Conservation (phyloP, 2,113 vertebrate species). For the Sminthopsis crassicaudata region DNA sequence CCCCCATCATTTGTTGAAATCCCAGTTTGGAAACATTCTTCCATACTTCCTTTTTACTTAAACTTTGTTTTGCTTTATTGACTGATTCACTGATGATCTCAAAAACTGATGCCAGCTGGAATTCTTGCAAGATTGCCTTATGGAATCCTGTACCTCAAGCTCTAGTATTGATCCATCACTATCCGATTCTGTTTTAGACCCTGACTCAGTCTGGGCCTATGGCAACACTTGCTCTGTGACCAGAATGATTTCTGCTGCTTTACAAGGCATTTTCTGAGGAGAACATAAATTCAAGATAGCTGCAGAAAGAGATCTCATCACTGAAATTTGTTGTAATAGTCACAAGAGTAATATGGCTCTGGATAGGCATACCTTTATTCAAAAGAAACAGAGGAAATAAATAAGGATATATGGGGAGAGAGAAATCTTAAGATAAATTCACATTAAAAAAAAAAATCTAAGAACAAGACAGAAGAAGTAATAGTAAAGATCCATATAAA, state of each 20-base stretch:
- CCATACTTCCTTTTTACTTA: not conserved
- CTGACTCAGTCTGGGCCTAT: no score
- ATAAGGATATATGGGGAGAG: not conserved
- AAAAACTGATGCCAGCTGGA: not conserved
- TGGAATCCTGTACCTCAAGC: not conserved
- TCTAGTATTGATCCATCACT: not conserved
- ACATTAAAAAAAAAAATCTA: not conserved
- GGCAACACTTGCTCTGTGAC: not conserved
- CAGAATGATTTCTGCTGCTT: not conserved
- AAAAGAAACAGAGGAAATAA: not conserved
- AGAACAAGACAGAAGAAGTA: not conserved
- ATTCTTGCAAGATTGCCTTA: not conserved
- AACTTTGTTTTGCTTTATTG: not conserved
- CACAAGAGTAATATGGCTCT: not conserved
- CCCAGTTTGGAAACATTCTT: not conserved
- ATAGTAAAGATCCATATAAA: not conserved
- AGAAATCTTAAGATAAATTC: not conserved
- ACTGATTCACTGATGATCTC: not conserved
- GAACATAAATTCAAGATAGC: not conserved
- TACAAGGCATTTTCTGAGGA: not conserved
- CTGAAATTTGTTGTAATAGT: no score
- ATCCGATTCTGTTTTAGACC: not conserved
- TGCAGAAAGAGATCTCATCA: not conserved
- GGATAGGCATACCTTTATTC: not conserved
- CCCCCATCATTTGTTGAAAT: not conserved